phyloP scores from a whole-genome alignment of 2,113 vertebrate species.

The Peromyscus polionotus region DNA sequence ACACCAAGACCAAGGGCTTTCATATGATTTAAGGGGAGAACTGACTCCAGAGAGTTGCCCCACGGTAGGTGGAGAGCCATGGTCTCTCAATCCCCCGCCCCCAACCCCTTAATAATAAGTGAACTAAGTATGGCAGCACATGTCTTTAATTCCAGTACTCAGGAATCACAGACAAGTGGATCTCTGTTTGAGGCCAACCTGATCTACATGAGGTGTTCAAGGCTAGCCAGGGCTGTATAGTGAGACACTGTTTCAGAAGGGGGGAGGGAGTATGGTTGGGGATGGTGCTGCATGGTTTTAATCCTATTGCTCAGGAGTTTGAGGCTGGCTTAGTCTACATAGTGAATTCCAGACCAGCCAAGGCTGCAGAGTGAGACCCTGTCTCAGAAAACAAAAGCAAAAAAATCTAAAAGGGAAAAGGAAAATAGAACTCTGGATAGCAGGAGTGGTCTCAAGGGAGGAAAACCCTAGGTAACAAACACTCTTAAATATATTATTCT shows the following conservation, averaged over 20 bases:
- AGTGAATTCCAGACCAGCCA: neutral
- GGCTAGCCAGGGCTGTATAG: neutral
- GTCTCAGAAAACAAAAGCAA: neutral
- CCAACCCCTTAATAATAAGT: neutral
- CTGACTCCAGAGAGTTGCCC: neutral
- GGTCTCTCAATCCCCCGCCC: neutral
- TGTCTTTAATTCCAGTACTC: neutral
- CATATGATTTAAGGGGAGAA: neutral
- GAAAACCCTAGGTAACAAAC: neutral
- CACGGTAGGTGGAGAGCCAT: neutral
- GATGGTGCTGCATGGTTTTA: neutral
- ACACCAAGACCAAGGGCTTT: neutral
- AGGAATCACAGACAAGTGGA: neutral
- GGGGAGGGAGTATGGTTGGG: neutral
- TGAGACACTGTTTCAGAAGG: neutral
- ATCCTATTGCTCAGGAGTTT: neutral
- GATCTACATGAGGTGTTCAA: neutral
- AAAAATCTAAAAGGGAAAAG: neutral
- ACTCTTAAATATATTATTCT: neutral
- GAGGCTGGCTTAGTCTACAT: neutral
- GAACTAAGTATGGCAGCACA: neutral
- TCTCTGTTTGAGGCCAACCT: neutral
- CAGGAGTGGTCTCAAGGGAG: neutral
- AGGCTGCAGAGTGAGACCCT: neutral
- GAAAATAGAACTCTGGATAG: neutral